Conservation (phyloP, 2,113 vertebrate species). For the Prionailurus bengalensis region DNA sequence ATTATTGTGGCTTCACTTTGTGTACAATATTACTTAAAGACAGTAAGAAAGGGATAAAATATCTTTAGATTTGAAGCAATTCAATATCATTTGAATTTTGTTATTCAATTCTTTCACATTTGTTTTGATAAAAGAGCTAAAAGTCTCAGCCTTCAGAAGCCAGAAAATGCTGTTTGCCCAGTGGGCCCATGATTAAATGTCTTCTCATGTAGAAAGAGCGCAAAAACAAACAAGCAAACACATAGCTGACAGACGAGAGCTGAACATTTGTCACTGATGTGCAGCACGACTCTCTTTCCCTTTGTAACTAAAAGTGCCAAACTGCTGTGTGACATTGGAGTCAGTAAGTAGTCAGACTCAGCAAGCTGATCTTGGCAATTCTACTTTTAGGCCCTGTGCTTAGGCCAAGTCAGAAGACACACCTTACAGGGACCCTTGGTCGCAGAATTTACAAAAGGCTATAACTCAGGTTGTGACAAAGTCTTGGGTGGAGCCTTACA, state of each 20-base stretch:
- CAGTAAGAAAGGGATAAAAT: background rate
- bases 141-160: constrained; percentile 14
- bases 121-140: background rate
- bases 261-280: constrained; percentile 69
- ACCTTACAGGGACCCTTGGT: background rate
- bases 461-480: constrained; percentile 56
- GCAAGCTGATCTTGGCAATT: constrained; percentile 51
- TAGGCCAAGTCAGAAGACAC: background rate
- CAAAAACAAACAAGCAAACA: constrained; percentile 62
- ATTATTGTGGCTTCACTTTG: constrained; percentile 39
- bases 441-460: constrained; percentile 1
- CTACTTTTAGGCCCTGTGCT: constrained; percentile 64
- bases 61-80: background rate
- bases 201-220: background rate
- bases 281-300: constrained; percentile 67
- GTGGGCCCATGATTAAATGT: background rate
- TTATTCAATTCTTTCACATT: background rate
- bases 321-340: constrained; percentile 75
- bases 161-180: background rate
- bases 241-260: background rate
- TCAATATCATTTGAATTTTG: background rate
- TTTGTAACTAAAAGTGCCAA: constrained; percentile 78
- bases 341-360: constrained; percentile 68
- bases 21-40: background rate
- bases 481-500: background rate